Conservation (phyloP, 2,797 vertebrate species). For the Sebastes wilsoni region DNA sequence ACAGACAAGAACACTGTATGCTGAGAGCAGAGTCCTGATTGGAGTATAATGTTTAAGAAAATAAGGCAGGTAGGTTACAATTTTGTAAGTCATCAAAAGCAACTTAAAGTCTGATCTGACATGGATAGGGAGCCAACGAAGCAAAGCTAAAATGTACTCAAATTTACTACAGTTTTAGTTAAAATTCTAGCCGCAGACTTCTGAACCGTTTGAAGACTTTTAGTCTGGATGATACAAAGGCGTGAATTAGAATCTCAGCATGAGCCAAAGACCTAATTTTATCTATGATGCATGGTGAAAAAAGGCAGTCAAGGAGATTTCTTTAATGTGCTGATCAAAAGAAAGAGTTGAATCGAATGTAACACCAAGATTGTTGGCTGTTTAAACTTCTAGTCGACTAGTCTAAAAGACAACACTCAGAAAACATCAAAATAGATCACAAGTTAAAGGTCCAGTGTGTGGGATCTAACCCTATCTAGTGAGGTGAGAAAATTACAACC, state of each 20-base stretch:
- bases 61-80: not conserved
- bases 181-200: not conserved
- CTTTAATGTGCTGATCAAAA: not conserved
- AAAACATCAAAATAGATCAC: too few species aligned
- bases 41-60: not conserved
- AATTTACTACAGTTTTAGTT: not conserved
- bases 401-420: too few species aligned
- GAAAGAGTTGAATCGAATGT: too few species aligned
- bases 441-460: too few species aligned
- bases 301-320: not conserved
- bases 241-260: not conserved
- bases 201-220: not conserved
- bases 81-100: not conserved
- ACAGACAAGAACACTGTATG: not conserved
- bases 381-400: too few species aligned
- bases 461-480: too few species aligned
- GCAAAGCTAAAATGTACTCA: not conserved
- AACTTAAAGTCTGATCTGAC: not conserved
- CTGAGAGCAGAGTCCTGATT: not conserved
- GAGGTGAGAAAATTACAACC: too few species aligned
- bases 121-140: not conserved
- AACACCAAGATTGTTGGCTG: too few species aligned
- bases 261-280: too few species aligned
- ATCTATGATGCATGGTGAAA: too few species aligned
- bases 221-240: not conserved